phyloP scores from a whole-genome alignment of 2,888 invertebrate genomes.

The Perithous albicinctus region DNA sequence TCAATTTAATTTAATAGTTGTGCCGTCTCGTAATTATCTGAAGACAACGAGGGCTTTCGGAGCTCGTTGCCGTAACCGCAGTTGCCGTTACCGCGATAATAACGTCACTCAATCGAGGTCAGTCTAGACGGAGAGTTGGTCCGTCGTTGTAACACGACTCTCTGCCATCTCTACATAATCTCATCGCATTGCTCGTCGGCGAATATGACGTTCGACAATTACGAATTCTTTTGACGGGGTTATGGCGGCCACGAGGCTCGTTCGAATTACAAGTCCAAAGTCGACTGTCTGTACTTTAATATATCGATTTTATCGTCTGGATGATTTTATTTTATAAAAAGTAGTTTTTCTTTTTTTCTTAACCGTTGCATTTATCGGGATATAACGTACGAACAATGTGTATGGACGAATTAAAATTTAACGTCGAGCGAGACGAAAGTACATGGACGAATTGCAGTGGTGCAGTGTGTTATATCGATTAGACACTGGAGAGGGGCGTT shows the following conservation, averaged over 20 bases:
- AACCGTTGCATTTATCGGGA: neutral
- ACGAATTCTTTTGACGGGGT: conserved; percentile 22
- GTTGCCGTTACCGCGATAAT: conserved; percentile 16
- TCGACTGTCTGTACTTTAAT: neutral
- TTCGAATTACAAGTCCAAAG: conserved; percentile 27
- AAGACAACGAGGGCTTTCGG: neutral
- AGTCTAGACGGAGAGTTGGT: conserved; percentile 11
- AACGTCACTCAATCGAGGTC: conserved; percentile 32
- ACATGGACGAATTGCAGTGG: conserved; percentile 1
- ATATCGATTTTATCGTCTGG: neutral
- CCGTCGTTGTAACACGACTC: neutral
- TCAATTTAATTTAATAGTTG: neutral
- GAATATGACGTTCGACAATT: conserved; percentile 38
- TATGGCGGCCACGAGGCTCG: neutral
- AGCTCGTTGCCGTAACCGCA: neutral
- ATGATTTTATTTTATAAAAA: neutral
- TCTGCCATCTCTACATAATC: neutral
- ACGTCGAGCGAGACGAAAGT: conserved; percentile 3
- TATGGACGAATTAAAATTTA: conserved; percentile 22
- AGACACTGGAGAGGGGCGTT: conserved; percentile 14
- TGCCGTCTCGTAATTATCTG: conserved; percentile 1
- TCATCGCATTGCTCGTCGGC: neutral
- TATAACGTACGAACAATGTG: neutral
- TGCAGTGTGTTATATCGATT: conserved; percentile 27
- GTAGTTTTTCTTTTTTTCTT: neutral